Evolutionary conservation across 1,140 invertebrate genomes (phyloP).

Genomic region (Zaprionus taronus): DNA sequence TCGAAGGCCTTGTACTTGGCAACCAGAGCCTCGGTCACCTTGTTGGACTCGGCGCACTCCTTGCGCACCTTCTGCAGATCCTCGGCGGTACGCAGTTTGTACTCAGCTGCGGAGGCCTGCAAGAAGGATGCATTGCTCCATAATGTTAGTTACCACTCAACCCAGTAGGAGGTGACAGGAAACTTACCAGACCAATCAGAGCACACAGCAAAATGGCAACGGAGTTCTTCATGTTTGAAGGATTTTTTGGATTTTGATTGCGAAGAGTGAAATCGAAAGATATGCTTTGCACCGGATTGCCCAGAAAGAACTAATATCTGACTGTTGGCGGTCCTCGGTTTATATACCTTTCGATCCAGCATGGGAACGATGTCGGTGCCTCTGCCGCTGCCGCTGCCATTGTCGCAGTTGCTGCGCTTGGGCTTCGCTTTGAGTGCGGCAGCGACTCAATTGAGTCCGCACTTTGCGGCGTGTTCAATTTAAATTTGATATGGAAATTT

Average conservation of each 20-base stretch:
- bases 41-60: conserved; percentile 72
- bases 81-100: conserved; percentile 78
- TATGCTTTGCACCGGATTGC: conserved; percentile 28
- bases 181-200: conserved; percentile 73
- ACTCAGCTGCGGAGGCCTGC: conserved; percentile 73
- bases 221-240: conserved; percentile 70
- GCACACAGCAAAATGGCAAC: conserved; percentile 72
- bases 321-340: conserved; percentile 23
- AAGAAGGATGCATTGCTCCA: background rate
- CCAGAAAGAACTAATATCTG: conserved; percentile 64
- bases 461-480: conserved; percentile 47
- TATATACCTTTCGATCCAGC: conserved; percentile 63
- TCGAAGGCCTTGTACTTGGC: conserved; percentile 82
- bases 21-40: conserved; percentile 73
- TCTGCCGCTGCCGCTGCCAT: background rate
- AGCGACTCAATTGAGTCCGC: conserved; percentile 67
- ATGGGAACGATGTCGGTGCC: background rate
- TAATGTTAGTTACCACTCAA: background rate
- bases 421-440: conserved; percentile 57
- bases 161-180: too few relatives aligned
- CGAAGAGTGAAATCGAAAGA: background rate
- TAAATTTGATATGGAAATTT: conserved; percentile 66
- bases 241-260: conserved; percentile 19
- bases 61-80: conserved; percentile 75
- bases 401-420: background rate